Base-by-base conservation (phyloP, 1,140 invertebrate genomes). In the Panagrolaimus sp. region DNA sequence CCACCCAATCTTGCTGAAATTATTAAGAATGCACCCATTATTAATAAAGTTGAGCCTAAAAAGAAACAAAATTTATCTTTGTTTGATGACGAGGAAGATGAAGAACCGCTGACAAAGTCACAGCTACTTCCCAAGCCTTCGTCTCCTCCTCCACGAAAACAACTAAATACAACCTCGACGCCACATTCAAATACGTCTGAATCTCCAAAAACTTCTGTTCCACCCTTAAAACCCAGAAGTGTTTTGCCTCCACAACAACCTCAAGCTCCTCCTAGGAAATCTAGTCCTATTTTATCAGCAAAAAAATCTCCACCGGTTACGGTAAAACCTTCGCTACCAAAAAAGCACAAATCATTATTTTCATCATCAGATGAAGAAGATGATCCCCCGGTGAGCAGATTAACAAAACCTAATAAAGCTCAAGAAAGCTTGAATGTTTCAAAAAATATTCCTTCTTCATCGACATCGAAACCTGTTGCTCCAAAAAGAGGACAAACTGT, bases 1-100 rank as follows among this genome's bases (percentile, higher is more conserved):
- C 52, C 52, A 12, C 21, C 52, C 0, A 58, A 58, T n/a, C 28
- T 58, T 10, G 52, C 52, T 58, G 52, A 58, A 21, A 28, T 58
- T 21, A 21, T 58, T 21, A 21, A 28, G 17, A 58, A 58, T 24
- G 52, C 21, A n/a, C 52, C 52, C 10, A 58, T 28, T n/a, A 10
- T 28, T 12, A 58, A 28, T 12, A 58, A 58, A 21, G 52, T 2
- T 26, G 21, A 5, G 28, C 3, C 52, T 2, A 21, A 21, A 28
- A 21, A 5, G 17, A 58, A 58, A 3, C 15, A 48, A 48, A 28
- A 58, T n/a, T 38, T 38, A 7, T 14, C 52, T 24, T 14, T 58
- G 12, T 58, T 58, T 8, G 52, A 58, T 12, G 52, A 58, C 0
- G 14, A 12, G 4, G 1, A 58, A 26, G 52, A 24, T 12, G 28